Conservation (phyloP, 2,888 invertebrate species). For the Ochropleura plecta region DNA sequence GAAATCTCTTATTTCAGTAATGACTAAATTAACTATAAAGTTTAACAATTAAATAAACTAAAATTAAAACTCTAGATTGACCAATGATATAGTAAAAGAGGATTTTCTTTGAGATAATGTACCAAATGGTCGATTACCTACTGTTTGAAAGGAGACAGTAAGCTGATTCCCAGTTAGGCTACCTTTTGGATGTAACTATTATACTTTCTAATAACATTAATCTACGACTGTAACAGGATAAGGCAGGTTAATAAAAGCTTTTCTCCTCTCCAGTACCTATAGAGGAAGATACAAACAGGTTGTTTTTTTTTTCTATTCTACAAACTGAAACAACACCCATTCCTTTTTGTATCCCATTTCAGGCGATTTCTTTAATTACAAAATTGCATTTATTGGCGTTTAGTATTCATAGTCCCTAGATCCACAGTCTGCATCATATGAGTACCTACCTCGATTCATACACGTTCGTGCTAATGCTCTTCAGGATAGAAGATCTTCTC, state of each 20-base stretch:
- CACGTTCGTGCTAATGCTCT: background rate
- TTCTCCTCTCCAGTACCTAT: background rate
- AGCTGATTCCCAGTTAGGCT: background rate
- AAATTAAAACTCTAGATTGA: too few relatives aligned
- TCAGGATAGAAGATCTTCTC: background rate
- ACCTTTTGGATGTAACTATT: background rate
- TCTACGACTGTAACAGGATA: background rate
- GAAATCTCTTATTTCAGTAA: too few relatives aligned
- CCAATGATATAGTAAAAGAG: background rate
- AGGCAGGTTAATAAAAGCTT: background rate
- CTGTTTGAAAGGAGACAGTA: background rate
- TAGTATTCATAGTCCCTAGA: background rate
- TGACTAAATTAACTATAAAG: too few relatives aligned
- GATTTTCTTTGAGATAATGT: background rate
- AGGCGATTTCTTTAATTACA: background rate
- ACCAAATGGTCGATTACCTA: background rate
- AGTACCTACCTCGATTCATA: background rate
- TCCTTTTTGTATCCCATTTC: background rate
- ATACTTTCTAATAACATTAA: background rate
- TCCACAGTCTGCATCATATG: background rate
- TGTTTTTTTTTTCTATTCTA: background rate
- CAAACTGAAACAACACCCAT: background rate
- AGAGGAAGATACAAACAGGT: too few relatives aligned
- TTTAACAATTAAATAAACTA: too few relatives aligned
- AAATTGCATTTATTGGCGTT: too few relatives aligned